phyloP scores from a whole-genome alignment of 2,113 vertebrate species.

The Gopherus evgoodei region DNA sequence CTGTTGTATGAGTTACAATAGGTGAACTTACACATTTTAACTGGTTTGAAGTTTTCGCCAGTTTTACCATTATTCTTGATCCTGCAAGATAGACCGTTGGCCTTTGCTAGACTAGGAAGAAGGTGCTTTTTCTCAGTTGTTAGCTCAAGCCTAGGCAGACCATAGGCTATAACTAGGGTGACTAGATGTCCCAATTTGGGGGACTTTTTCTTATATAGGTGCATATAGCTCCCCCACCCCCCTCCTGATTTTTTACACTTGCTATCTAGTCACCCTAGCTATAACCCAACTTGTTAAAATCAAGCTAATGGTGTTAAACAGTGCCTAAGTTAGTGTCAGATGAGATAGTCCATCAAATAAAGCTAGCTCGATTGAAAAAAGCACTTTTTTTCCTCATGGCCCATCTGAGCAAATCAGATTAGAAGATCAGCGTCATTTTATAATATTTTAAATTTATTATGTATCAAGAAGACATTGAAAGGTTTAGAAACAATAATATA shows the following conservation, averaged over 20 bases:
- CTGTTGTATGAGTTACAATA: fast-evolving
- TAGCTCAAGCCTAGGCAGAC: neutral
- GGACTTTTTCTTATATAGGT: too few relatives aligned
- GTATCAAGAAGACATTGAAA: neutral
- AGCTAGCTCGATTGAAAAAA: neutral
- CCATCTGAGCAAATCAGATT: neutral
- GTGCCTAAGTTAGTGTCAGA: fast-evolving
- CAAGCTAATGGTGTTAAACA: neutral
- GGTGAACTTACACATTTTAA: neutral
- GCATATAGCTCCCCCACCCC: too few relatives aligned
- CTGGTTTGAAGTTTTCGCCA: fast-evolving
- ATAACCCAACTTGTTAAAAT: neutral
- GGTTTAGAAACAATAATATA: neutral
- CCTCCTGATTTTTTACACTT: too few relatives aligned
- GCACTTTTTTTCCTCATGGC: neutral
- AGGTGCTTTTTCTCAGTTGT: neutral
- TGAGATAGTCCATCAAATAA: neutral
- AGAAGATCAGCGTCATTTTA: neutral
- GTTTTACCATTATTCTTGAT: neutral
- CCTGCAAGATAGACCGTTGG: fast-evolving
- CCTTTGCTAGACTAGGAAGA: neutral
- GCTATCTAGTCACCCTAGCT: neutral
- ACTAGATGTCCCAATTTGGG: too few relatives aligned
- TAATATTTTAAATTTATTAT: neutral
- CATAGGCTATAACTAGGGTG: neutral